phyloP scores from a whole-genome alignment of 2,113 vertebrate species.

The Baryphthengus martii region DNA sequence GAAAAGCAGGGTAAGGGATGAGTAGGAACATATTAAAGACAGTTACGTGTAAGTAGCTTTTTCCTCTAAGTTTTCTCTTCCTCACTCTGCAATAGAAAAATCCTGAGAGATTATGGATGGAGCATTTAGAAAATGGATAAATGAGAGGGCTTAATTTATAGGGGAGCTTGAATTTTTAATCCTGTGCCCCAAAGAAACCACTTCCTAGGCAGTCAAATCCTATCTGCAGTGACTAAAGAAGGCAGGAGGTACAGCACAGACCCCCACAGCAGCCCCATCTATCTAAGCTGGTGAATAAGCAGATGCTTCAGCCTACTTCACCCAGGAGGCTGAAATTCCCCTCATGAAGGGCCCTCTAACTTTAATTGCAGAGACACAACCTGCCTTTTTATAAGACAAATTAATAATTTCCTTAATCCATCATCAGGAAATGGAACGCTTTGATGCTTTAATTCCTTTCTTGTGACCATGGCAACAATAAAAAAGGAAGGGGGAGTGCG shows the following conservation, averaged over 20 bases:
- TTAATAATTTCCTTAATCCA: conserved; percentile 63
- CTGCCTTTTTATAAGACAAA: conserved; percentile 54
- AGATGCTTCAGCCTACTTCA: conserved; percentile 6
- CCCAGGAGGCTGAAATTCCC: conserved; percentile 63
- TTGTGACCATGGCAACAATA: conserved; percentile 68
- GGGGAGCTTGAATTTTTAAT: conserved; percentile 43
- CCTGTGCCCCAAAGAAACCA: conserved; percentile 53
- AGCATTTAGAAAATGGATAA: neutral
- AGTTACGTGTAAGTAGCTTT: neutral
- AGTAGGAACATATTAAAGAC: neutral
- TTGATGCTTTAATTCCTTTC: conserved; percentile 66
- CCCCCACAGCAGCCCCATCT: neutral
- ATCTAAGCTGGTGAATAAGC: conserved; percentile 27
- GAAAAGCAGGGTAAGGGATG: neutral
- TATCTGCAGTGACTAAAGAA: conserved; percentile 43
- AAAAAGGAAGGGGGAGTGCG: neutral
- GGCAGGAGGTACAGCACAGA: neutral
- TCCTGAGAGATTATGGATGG: neutral
- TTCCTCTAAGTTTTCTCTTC: neutral
- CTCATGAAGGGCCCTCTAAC: conserved; percentile 42
- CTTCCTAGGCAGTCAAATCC: conserved; percentile 20
- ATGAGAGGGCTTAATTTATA: conserved; percentile 29
- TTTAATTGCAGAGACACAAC: conserved; percentile 52
- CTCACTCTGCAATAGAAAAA: neutral
- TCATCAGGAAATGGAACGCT: conserved; percentile 50